Evolutionary conservation across 30 jellyfish, hydroid and myxozoan species (phyloP).

Genomic region (Hydra vulgaris): DNA sequence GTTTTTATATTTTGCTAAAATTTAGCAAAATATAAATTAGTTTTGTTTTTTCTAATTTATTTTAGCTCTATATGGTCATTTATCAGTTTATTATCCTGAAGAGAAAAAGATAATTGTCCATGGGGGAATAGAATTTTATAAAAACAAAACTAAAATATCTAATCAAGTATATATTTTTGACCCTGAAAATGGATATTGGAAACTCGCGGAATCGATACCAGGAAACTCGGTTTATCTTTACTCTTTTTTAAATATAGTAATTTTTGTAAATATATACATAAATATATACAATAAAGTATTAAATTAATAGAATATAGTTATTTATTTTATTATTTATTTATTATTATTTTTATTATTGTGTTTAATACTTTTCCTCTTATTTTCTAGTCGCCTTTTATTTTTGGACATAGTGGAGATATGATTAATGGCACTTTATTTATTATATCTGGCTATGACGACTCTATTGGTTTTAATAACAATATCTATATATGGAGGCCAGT

Average conservation of each 20-base stretch:
- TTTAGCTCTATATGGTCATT: constrained; percentile 73
- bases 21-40: no score
- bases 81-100: constrained; percentile 41
- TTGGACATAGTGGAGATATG: constrained; percentile 53
- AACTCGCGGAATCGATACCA: constrained; percentile 29
- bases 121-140: constrained; percentile 80
- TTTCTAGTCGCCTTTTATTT: constrained; percentile 46
- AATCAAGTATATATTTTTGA: constrained; percentile 41
- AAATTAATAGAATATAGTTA: no score
- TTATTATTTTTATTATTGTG: background rate
- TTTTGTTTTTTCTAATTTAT: background rate
- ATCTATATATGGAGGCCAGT: constrained; percentile 40
- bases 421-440: constrained; percentile 35
- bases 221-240: background rate
- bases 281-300: no score
- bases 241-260: background rate
- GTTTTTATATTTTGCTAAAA: no score
- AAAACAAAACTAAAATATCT: constrained; percentile 51
- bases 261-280: no score
- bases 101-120: constrained; percentile 37
- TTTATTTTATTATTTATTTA: no score
- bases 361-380: background rate
- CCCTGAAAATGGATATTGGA: constrained; percentile 41
- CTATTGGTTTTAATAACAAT: constrained; percentile 49
- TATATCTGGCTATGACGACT: constrained; percentile 67